Conservation (phyloP, 2,888 invertebrate genomes). For the Harpagoxenus sublaevis region DNA sequence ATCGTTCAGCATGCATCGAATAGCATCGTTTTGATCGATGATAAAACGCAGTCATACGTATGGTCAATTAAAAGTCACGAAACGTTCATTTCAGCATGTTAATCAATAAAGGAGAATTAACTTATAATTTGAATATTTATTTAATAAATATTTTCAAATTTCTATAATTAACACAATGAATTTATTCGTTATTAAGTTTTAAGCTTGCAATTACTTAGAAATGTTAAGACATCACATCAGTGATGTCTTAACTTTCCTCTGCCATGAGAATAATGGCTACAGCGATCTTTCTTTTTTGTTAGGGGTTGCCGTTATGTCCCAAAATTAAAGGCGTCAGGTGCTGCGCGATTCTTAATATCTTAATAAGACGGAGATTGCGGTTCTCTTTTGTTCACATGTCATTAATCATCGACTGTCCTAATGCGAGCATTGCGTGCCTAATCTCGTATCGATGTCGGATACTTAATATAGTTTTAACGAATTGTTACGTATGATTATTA, state of each 20-base stretch:
- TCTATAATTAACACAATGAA: neutral
- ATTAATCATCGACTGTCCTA: slow-evolving; percentile 38
- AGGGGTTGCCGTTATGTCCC: neutral
- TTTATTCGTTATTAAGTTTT: slow-evolving; percentile 11
- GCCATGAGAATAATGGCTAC: neutral
- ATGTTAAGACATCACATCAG: neutral
- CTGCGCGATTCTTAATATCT: slow-evolving; percentile 32
- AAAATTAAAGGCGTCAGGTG: slow-evolving; percentile 30
- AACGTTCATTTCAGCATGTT: neutral
- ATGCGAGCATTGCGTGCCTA: slow-evolving; percentile 39
- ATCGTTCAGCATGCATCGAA: neutral
- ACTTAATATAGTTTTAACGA: slow-evolving; percentile 10
- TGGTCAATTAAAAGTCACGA: neutral
- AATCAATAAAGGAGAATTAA: neutral
- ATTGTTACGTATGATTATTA: neutral
- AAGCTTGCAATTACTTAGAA: neutral
- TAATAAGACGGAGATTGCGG: slow-evolving; percentile 27
- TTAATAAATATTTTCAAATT: neutral
- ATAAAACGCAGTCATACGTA: neutral
- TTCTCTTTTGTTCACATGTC: slow-evolving; percentile 31
- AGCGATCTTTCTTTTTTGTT: neutral
- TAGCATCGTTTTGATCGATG: neutral
- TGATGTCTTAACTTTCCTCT: neutral
- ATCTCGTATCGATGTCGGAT: slow-evolving; percentile 5
- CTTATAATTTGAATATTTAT: neutral